Base-by-base conservation (phyloP, 2,888 invertebrate species). In the Rhyacophila evoluta region DNA sequence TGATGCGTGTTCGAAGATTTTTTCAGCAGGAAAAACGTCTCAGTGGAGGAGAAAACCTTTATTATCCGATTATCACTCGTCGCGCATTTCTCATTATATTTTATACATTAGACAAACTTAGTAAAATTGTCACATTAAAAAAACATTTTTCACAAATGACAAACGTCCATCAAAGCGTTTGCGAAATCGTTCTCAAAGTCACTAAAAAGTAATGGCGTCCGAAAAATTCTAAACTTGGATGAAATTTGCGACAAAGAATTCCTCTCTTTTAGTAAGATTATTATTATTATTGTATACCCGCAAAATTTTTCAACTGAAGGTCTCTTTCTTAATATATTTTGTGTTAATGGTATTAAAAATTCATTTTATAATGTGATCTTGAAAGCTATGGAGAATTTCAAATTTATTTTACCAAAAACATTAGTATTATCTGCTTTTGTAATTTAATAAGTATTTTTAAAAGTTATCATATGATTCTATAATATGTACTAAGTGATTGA, bases 101-200 rank as follows among this genome's bases (percentile, higher is more conserved):
- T 4, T 33, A 33, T 33, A 33, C 6, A 4, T 33, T 33, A 6
- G 6, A 33, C 6, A 2, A 55, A 15, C 55, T 55, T 6, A 55
- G 10, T 55, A 8, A 25, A 19, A 19, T 55, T 55, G 77, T 77
- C 77, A 25, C 77, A 72, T 77, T 77, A 72, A 72, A 77, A 27
- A 77, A 55, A 37, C 72, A 77, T 77, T 77, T 55, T 67, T 77
- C 77, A 72, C 29, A 72, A 67, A 72, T 55, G 77, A 77, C 77
- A 77, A 72, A 25, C 67, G 36, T 77, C 72, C 67, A 72, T 77
- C 77, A 77, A 19, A 29, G 11, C 67, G 1, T n/a, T n/a, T 12
- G 19, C 11, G 25, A 72, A 36, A 15, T 72, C 2, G 5, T 39
- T 39, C 12, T 39, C 12, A 38, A 55, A 55, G 55, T 55, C 55